phyloP scores from a whole-genome alignment of 2,113 vertebrate genomes.

The Zeus faber region DNA sequence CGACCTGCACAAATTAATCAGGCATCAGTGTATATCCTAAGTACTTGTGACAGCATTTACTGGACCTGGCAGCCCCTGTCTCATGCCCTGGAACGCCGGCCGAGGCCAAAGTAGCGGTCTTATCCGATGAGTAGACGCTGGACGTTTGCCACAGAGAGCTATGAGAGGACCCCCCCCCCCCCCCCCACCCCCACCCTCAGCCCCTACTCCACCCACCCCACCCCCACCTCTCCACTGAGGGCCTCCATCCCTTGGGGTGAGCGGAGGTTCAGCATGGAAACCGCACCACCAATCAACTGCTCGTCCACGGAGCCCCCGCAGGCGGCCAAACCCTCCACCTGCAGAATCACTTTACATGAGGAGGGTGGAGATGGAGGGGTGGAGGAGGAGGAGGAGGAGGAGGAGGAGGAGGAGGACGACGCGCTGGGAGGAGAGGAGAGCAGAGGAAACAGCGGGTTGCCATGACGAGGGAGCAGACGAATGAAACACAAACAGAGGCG shows the following conservation, averaged over 20 bases:
- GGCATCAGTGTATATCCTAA: constrained; percentile 38
- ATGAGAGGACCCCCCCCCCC: constrained; percentile 41
- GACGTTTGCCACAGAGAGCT: constrained; percentile 41
- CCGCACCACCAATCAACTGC: constrained; percentile 53
- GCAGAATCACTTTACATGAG: constrained; percentile 63
- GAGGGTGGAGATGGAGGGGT: too few species aligned
- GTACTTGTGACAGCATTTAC: constrained; percentile 52
- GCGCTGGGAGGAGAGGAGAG: constrained; percentile 38
- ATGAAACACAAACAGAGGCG: constrained; percentile 67
- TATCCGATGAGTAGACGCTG: constrained; percentile 51
- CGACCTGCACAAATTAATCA: constrained; percentile 49
- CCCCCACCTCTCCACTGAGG: not conserved
- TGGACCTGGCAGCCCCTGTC: constrained; percentile 46
- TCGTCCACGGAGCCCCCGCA: constrained; percentile 49
- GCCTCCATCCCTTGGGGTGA: constrained; percentile 47
- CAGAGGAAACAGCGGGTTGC: constrained; percentile 59
- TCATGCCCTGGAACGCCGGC: constrained; percentile 27
- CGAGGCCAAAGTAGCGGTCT: constrained; percentile 32
- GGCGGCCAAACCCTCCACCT: constrained; percentile 58
- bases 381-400: too few species aligned
- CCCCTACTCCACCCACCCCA: too few species aligned
- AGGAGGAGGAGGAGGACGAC: constrained; percentile 38
- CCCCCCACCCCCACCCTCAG: too few species aligned
- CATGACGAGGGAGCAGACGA: constrained; percentile 62
- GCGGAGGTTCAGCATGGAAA: constrained; percentile 55